These are phyloP conservation scores for Sinohyriopsis cumingii DNA, from an alignment of 2,888 invertebrate species.

Conservation along the genomic window DNA sequence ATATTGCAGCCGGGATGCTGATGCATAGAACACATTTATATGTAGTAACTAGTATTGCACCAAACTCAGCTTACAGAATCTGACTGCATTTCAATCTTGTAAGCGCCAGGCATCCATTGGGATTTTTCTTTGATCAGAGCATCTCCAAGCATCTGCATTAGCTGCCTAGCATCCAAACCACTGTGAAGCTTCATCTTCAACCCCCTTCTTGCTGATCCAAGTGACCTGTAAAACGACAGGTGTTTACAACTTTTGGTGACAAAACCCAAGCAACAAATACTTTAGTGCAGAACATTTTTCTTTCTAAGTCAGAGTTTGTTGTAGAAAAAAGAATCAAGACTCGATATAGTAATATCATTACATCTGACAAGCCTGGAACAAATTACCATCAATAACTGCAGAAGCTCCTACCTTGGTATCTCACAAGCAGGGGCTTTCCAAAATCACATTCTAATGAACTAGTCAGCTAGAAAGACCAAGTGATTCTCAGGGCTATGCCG, in stretches of 20 bases:
- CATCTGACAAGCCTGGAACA: too few species aligned
- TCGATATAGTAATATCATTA: too few species aligned
- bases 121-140: constrained; percentile 59
- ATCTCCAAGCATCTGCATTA: constrained; percentile 62
- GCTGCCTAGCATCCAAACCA: constrained; percentile 61
- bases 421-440: too few species aligned
- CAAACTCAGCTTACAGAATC: too few species aligned
- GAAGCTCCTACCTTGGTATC: too few species aligned
- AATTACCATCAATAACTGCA: too few species aligned
- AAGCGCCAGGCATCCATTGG: constrained; percentile 58
- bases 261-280: neutral
- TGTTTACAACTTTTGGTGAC: neutral
- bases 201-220: constrained; percentile 34
- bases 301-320: neutral
- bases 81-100: constrained; percentile 16
- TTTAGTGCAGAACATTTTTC: neutral
- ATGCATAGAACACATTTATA: too few species aligned
- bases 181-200: constrained; percentile 61
- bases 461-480: too few species aligned
- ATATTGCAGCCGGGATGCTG: too few species aligned
- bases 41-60: too few species aligned
- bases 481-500: too few species aligned
- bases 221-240: constrained; percentile 21
- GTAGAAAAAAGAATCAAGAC: neutral
- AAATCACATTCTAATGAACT: too few species aligned